These are phyloP conservation scores for Thaleichthys pacificus DNA, from an alignment of 2,797 vertebrate species.

Conservation along the genomic window DNA sequence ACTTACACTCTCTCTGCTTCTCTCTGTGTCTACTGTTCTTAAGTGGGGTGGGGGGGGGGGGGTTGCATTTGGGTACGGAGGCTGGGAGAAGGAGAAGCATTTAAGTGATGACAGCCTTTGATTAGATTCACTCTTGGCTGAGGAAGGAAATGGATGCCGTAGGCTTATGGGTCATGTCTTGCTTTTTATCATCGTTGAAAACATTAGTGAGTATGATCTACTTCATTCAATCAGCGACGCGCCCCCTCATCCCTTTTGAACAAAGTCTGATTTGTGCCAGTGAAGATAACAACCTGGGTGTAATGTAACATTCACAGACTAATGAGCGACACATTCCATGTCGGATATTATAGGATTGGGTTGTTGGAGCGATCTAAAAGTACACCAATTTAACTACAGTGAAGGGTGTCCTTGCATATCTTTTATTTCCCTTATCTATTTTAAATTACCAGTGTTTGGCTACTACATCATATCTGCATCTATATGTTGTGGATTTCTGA, in stretches of 20 bases:
- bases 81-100: conserved; percentile 54
- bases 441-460: too few species aligned
- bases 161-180: conserved; percentile 27
- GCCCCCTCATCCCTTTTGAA: not conserved
- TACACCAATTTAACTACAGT: too few species aligned
- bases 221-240: not conserved
- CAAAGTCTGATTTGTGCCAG: not conserved
- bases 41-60: conserved; percentile 45
- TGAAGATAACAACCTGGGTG: not conserved
- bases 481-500: too few species aligned
- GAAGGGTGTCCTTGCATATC: too few species aligned
- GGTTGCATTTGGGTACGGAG: conserved; percentile 65
- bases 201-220: conserved; percentile 64
- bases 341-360: not conserved
- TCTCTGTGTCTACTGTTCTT: not conserved
- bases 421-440: too few species aligned
- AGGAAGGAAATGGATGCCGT: conserved; percentile 51
- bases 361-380: not conserved
- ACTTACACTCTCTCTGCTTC: not conserved
- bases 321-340: not conserved
- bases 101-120: conserved; percentile 70
- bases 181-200: conserved; percentile 40
- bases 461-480: too few species aligned
- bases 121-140: conserved; percentile 62
- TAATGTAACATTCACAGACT: not conserved